Percentiles rank a stretch among this genome's conserved stretches.
Evolutionary conservation across 2,113 vertebrate species (phyloP).

Genomic region (Neodontobutis hainanensis): DNA sequence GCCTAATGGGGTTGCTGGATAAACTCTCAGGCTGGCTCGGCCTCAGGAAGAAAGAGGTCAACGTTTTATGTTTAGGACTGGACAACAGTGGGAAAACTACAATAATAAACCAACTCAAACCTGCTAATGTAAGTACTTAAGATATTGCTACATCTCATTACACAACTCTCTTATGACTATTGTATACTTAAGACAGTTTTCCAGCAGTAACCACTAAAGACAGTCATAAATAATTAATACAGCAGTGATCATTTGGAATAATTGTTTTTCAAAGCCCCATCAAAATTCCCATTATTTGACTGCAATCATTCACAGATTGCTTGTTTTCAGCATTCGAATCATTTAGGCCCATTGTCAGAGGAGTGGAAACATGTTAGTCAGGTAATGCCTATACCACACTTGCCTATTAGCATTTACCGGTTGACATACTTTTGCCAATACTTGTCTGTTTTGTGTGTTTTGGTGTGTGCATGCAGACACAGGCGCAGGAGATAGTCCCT

Average conservation of each 20-base stretch:
- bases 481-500: constrained; percentile 94
- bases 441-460: constrained; percentile 65
- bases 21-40: constrained; percentile 93
- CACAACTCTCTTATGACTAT: not conserved
- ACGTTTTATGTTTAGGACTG: constrained; percentile 93
- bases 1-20: constrained; percentile 91
- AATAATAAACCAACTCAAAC: constrained; percentile 97
- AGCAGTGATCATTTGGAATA: constrained; percentile 1
- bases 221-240: not conserved
- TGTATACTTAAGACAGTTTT: not conserved
- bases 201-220: not conserved
- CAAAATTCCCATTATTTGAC: constrained; percentile 24
- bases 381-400: constrained; percentile 56
- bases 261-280: constrained; percentile 19
- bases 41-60: constrained; percentile 95
- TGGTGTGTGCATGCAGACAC: constrained; percentile 79
- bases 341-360: constrained; percentile 71
- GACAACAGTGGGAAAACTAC: constrained; percentile 99
- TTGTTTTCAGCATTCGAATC: constrained; percentile 74
- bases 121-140: constrained; percentile 85
- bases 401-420: constrained; percentile 3
- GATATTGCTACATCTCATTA: not conserved
- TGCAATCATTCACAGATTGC: constrained; percentile 57
- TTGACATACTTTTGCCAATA: constrained; percentile 64
- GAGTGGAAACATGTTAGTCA: constrained; percentile 78